Evolutionary conservation across 2,113 vertebrate genomes (phyloP).

Genomic region (Daubentonia madagascariensis): DNA sequence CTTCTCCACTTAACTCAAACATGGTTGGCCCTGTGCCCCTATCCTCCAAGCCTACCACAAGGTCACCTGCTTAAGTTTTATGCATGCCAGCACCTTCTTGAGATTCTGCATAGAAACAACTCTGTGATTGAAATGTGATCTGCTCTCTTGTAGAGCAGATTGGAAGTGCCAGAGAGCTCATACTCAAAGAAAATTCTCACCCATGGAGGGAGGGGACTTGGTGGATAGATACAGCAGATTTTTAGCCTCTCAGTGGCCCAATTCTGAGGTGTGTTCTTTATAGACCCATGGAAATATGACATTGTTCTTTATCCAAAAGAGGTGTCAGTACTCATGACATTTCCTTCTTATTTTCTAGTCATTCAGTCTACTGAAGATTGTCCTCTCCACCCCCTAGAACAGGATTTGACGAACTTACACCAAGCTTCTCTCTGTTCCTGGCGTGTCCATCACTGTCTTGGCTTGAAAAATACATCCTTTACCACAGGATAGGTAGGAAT

Average conservation of each 20-base stretch:
- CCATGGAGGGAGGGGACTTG: no score
- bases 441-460: background rate
- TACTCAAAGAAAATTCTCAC: background rate
- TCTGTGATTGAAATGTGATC: background rate
- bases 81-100: background rate
- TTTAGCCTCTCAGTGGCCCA: no score
- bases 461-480: no score
- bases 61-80: background rate
- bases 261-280: background rate
- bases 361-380: background rate
- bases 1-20: background rate
- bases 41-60: background rate
- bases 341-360: background rate
- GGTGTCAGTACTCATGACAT: background rate
- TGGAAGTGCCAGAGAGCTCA: background rate
- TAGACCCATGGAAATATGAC: background rate
- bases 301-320: background rate
- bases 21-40: background rate
- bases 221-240: background rate
- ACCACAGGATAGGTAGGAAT: background rate
- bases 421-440: background rate
- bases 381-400: background rate
- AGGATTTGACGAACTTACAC: background rate
- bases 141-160: background rate
- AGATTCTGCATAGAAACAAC: background rate